Evolutionary conservation across 2,888 invertebrate genomes (phyloP), one percentile per base, ranked within the genome.

Genomic region (Hybos culiciformis): DNA sequence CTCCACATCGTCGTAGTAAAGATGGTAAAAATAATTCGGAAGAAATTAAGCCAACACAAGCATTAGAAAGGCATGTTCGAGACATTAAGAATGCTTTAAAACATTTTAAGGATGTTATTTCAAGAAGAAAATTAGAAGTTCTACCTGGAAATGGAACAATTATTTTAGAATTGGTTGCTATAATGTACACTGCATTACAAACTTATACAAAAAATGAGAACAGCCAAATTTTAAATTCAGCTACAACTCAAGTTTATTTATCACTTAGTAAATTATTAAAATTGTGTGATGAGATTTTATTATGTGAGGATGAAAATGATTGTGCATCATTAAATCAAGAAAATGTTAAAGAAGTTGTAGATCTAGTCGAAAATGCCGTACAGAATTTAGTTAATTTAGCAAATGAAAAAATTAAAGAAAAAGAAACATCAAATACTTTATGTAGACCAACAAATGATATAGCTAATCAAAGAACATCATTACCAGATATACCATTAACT

Each of bases 81-180:
- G 76, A 77, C 66, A 76, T 84, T 45, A 76, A 80, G 58, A 73
- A 80, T 58, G 80, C 84, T 37, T 70, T 93, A 52, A 82, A 83
- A 61, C 92, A 91, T 70, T 88, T 93, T 66, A 79, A 85, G 56
- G 92, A 92, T 71, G 92, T 92, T 48, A 87, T 93, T 53, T 78
- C 83, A 47, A 91, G 90, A 69, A 80, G 87, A 66, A 92, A 86
- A 67, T 71, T 90, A 58, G 90, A 92, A 71, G 88, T 93, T 77
- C 70, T 94, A 54, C 88, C 92, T 3, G 92, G 90, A 49, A 90
- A 92, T 66, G 91, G 91, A 49, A 91, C 91, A 39, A 83, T 93
- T 56, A 86, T 93, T 50, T 74, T 94, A 62, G 93, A 94, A 67
- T 87, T 85, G 43, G 85, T 93, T 53, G 85, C 88, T 60, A 80